Percentiles rank a stretch among this genome's conserved stretches.
Evolutionary conservation across 2,888 invertebrate genomes (phyloP).

Genomic region (Petrophora chlorosata): DNA sequence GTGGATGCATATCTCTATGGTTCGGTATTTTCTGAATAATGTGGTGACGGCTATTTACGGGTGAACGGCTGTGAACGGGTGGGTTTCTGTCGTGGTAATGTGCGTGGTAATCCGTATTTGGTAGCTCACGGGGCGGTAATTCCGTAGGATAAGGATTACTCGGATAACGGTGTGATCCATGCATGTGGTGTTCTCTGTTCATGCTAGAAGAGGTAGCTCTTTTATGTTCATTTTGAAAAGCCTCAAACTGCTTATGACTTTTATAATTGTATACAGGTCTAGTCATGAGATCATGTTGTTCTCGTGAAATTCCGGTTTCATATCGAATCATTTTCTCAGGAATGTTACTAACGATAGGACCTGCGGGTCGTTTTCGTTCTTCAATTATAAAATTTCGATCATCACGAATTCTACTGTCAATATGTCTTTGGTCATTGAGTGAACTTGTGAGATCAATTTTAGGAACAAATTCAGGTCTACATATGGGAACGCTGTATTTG

Average conservation of each 20-base stretch:
- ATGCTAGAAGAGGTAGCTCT: constrained; percentile 50
- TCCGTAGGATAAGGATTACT: constrained; percentile 58
- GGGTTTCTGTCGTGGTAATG: constrained; percentile 66
- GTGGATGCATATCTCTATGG: constrained; percentile 64
- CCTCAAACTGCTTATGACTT: constrained; percentile 73
- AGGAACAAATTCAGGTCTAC: constrained; percentile 68
- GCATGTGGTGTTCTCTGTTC: constrained; percentile 63
- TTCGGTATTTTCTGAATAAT: constrained; percentile 72
- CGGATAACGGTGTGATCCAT: constrained; percentile 60
- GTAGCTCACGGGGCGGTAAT: constrained; percentile 50
- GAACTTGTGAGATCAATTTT: constrained; percentile 77
- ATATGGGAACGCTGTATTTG: constrained; percentile 56
- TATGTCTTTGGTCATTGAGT: constrained; percentile 59
- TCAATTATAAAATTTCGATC: constrained; percentile 72
- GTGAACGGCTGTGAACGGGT: too few species aligned
- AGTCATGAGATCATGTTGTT: constrained; percentile 73
- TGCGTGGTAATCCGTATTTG: constrained; percentile 62
- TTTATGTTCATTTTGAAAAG: constrained; percentile 73
- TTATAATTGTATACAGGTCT: constrained; percentile 75
- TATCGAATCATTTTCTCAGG: constrained; percentile 77
- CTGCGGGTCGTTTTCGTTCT: constrained; percentile 72
- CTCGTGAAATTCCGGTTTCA: constrained; percentile 74
- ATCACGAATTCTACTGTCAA: constrained; percentile 66
- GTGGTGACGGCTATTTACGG: constrained; percentile 61
- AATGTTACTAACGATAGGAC: constrained; percentile 75